Conservation (phyloP, 2,888 invertebrate genomes). For the Apodemia mormo region DNA sequence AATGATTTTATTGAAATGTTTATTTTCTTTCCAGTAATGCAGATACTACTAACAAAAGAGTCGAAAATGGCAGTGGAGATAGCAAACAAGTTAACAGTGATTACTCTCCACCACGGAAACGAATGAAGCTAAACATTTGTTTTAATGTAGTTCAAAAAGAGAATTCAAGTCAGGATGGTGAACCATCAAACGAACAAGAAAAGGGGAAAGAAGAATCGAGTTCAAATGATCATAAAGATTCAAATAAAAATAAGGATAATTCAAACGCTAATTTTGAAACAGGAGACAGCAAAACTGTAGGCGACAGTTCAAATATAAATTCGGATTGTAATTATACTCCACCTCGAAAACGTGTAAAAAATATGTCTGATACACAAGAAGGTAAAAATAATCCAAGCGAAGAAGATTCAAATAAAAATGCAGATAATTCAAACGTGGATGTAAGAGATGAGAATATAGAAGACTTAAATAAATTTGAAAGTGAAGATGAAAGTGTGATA, state of each 20-base stretch:
- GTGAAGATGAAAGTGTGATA: not conserved
- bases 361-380: not conserved
- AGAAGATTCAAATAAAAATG: not conserved
- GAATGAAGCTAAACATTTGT: slow-evolving; percentile 3
- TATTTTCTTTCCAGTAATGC: slow-evolving; percentile 11
- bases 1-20: not conserved
- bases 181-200: not conserved
- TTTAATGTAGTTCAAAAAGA: too few species aligned
- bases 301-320: not conserved
- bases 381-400: not conserved
- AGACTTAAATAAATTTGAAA: slow-evolving; percentile 12
- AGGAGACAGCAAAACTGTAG: not conserved
- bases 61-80: slow-evolving; percentile 13
- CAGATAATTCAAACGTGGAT: not conserved
- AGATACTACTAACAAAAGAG: not conserved
- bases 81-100: slow-evolving; percentile 16
- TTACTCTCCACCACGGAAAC: slow-evolving; percentile 19
- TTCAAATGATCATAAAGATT: not conserved
- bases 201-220: not conserved
- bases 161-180: not conserved
- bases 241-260: not conserved
- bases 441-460: slow-evolving; percentile 6
- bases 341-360: slow-evolving; percentile 14
- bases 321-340: slow-evolving; percentile 5
- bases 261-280: not conserved